Evolutionary conservation across 2,113 vertebrate genomes (phyloP).

Genomic region (Centropus bengalensis): DNA sequence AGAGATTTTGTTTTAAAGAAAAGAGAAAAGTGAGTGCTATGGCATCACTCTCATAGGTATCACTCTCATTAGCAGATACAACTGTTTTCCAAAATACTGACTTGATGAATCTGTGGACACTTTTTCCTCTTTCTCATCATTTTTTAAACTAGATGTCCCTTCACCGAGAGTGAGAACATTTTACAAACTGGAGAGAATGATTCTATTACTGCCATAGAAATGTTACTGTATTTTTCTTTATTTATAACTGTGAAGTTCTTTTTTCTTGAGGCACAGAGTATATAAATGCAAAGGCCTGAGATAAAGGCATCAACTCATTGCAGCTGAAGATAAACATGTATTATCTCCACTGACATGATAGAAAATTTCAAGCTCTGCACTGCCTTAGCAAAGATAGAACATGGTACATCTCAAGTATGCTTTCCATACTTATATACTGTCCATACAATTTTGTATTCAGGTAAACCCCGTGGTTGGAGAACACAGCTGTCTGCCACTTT

Average conservation of each 20-base stretch:
- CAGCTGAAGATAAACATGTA: neutral
- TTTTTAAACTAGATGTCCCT: neutral
- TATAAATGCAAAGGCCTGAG: neutral
- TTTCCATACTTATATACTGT: neutral
- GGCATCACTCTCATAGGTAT: neutral
- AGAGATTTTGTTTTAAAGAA: neutral
- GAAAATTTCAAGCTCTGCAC: neutral
- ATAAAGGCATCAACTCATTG: neutral
- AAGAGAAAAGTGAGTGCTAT: neutral
- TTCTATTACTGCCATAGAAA: neutral
- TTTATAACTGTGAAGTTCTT: neutral
- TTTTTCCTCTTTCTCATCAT: neutral
- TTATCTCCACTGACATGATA: accelerated
- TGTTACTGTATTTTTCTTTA: neutral
- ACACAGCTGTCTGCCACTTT: neutral
- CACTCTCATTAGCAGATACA: neutral
- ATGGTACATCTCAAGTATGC: neutral
- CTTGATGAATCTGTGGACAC: neutral
- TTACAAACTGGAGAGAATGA: neutral
- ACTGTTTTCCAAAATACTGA: neutral
- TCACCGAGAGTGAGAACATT: neutral
- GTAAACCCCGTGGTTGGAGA: neutral
- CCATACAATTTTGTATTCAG: neutral
- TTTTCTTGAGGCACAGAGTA: neutral
- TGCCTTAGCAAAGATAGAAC: neutral